These are phyloP conservation scores for Antitype chi DNA, from an alignment of 2,888 invertebrate genomes.

Conservation along the genomic window DNA sequence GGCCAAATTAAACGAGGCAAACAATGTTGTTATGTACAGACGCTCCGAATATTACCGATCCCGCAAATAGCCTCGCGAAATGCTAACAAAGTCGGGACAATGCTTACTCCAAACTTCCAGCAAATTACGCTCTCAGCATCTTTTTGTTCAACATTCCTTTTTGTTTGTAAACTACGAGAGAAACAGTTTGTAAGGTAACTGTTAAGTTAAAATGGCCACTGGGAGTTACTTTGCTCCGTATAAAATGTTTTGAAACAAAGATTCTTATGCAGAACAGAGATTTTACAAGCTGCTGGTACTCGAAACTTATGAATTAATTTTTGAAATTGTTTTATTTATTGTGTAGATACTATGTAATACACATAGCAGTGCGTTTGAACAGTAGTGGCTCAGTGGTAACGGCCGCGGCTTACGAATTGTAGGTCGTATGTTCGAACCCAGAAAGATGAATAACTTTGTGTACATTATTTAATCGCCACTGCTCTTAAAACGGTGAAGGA, in stretches of 20 bases:
- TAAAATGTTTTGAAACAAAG: not conserved
- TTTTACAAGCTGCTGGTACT: not conserved
- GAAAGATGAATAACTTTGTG: too few species aligned
- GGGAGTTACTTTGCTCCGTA: slow-evolving; percentile 9
- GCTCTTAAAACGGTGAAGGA: too few species aligned
- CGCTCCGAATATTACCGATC: slow-evolving; percentile 15
- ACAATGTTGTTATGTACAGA: slow-evolving; percentile 5
- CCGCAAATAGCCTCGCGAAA: slow-evolving; percentile 10
- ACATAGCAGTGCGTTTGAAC: too few species aligned
- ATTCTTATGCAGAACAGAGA: not conserved
- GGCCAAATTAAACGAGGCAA: slow-evolving; percentile 39
- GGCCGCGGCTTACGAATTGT: too few species aligned
- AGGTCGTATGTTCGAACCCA: too few species aligned
- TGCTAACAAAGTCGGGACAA: slow-evolving; percentile 10
- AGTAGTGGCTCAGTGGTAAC: too few species aligned
- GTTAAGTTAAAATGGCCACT: slow-evolving; percentile 24
- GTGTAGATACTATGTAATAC: not conserved
- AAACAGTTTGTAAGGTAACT: slow-evolving; percentile 18
- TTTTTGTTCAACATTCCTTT: slow-evolving; percentile 31
- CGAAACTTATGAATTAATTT: not conserved
- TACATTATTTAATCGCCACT: too few species aligned
- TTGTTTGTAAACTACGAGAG: slow-evolving; percentile 22
- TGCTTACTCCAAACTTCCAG: slow-evolving; percentile 33
- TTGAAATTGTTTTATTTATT: not conserved
- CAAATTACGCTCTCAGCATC: slow-evolving; percentile 31